phyloP scores from a whole-genome alignment of 2,113 vertebrate species.

The human region GRCh38 chr12:22160501-22161000 shows the following conservation, averaged over 20 bases:
- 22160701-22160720: neutral
- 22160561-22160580: neutral
- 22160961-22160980: neutral
- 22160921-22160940: neutral
- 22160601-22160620: neutral
- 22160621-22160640: neutral
- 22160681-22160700: neutral
- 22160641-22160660: neutral
- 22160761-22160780: neutral
- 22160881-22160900: neutral
- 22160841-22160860: neutral
- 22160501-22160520: neutral
- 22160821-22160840: neutral
- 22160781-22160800: neutral
- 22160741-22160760: neutral
- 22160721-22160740: neutral
- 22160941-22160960: neutral
- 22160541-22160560: neutral
- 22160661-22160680: neutral
- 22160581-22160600: neutral
- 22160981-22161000: neutral
- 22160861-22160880: too few species aligned
- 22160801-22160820: neutral
- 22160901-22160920: neutral
- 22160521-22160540: neutral